These are phyloP conservation scores for Diorhabda sublineata DNA, from an alignment of 1,140 invertebrate genomes.

Conservation along the genomic window DNA sequence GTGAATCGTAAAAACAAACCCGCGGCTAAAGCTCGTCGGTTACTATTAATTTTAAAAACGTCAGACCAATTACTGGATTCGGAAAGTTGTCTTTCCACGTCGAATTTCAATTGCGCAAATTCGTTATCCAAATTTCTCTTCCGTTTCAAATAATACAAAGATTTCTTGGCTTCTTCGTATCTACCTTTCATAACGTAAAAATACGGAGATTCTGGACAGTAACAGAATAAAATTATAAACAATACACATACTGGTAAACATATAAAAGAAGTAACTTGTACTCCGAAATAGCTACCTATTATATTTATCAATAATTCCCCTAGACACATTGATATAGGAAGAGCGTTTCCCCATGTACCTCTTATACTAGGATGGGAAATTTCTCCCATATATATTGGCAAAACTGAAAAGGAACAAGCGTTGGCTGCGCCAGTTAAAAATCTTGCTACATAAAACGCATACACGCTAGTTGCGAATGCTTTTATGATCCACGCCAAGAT, in stretches of 20 bases:
- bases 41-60: constrained; percentile 34
- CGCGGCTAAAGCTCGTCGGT: constrained; percentile 33
- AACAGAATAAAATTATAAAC: constrained; percentile 14
- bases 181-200: constrained; percentile 28
- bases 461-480: constrained; percentile 23
- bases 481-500: constrained; percentile 26
- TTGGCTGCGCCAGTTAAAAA: constrained; percentile 37
- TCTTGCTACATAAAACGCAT: constrained; percentile 29
- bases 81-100: constrained; percentile 34
- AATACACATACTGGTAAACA: constrained; percentile 13
- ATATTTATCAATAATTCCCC: constrained; percentile 51
- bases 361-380: constrained; percentile 61
- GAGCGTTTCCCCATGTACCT: constrained; percentile 53
- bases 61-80: constrained; percentile 30
- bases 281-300: constrained; percentile 30
- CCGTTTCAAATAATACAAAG: constrained; percentile 50
- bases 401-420: constrained; percentile 32
- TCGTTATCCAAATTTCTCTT: constrained; percentile 34
- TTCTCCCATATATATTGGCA: constrained; percentile 62
- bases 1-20: constrained; percentile 29
- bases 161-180: constrained; percentile 8
- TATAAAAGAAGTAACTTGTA: constrained; percentile 21
- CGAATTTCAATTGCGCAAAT: constrained; percentile 30
- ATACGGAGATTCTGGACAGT: constrained; percentile 42
- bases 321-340: constrained; percentile 49